Conservation (phyloP, 2,797 vertebrate genomes). For the Siniperca scherzeri region DNA sequence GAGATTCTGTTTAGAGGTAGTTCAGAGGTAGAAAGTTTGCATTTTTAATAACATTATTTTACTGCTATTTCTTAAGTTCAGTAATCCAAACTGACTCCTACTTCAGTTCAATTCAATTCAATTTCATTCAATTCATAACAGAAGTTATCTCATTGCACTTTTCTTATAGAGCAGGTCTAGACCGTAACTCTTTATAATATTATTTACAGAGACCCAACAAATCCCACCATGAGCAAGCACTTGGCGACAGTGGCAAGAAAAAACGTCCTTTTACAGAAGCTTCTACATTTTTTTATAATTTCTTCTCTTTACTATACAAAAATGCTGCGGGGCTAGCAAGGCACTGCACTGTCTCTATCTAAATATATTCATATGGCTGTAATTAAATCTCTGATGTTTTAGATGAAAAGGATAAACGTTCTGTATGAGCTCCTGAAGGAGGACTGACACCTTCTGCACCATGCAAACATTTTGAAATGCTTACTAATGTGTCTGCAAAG, state of each 20-base stretch:
- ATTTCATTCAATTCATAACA: no score
- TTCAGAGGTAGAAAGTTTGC: background rate
- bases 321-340: background rate
- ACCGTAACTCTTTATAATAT: no score
- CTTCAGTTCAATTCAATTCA: no score
- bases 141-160: no score
- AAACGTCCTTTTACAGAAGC: background rate
- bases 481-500: background rate
- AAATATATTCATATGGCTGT: constrained; percentile 1
- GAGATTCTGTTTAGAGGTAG: no score
- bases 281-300: no score
- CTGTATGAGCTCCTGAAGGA: background rate
- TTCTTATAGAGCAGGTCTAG: no score
- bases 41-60: background rate
- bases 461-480: background rate
- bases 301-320: background rate
- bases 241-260: no score
- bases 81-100: background rate
- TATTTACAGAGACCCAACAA: no score
- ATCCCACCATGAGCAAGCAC: no score
- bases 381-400: constrained; percentile 23
- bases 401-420: constrained; percentile 11
- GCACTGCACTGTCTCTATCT: background rate
- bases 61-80: background rate
- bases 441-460: background rate